These are phyloP conservation scores for Diarsia brunnea DNA, from an alignment of 2,888 invertebrate species.

Conservation along the genomic window DNA sequence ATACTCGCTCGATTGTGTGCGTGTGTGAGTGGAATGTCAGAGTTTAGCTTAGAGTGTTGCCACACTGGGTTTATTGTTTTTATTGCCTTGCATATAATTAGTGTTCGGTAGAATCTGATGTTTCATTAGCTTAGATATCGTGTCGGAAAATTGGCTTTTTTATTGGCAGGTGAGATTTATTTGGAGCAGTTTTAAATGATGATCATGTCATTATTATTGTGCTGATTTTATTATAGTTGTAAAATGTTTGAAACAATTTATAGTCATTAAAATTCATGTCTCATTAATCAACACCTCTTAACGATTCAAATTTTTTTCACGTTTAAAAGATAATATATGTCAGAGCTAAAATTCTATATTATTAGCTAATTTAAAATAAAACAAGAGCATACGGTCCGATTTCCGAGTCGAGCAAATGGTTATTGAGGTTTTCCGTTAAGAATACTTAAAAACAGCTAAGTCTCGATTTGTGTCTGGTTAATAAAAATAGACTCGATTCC, in stretches of 20 bases:
- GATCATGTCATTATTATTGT: slow-evolving; percentile 40
- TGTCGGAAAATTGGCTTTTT: slow-evolving; percentile 33
- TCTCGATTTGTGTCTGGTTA: too few relatives aligned
- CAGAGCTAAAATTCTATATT: neutral
- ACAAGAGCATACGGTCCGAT: too few relatives aligned
- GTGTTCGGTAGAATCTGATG: slow-evolving; percentile 25
- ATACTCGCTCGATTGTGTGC: slow-evolving; percentile 75
- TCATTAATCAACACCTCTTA: neutral
- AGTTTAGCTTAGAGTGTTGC: slow-evolving; percentile 78
- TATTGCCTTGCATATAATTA: slow-evolving; percentile 63
- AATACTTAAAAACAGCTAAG: too few relatives aligned
- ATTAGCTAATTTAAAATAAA: neutral
- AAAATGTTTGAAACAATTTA: slow-evolving; percentile 25
- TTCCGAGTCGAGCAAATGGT: too few relatives aligned
- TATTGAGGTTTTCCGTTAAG: too few relatives aligned
- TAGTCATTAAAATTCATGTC: neutral
- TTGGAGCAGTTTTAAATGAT: slow-evolving; percentile 31
- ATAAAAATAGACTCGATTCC: too few relatives aligned
- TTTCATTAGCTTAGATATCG: slow-evolving; percentile 37
- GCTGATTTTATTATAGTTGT: slow-evolving; percentile 18
- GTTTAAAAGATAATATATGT: neutral
- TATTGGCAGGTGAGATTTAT: slow-evolving; percentile 42
- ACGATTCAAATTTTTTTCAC: neutral
- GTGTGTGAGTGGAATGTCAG: slow-evolving; percentile 87
- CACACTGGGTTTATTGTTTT: slow-evolving; percentile 66